Percentiles rank a stretch among this genome's conserved stretches.
Evolutionary conservation across 2,797 vertebrate genomes (phyloP).

Genomic region (Glyptemys insculpta): DNA sequence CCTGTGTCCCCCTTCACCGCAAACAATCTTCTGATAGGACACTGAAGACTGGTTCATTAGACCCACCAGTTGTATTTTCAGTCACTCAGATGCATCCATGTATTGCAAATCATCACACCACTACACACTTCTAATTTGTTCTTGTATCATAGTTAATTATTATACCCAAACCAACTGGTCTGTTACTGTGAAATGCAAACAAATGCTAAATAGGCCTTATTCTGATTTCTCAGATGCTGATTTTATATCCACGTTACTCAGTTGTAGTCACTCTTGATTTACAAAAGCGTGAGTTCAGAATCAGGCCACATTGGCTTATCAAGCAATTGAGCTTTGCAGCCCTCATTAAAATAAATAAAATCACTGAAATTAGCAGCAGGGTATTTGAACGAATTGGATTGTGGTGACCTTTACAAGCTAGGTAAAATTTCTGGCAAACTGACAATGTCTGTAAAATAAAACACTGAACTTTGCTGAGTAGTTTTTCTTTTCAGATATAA

Average conservation of each 20-base stretch:
- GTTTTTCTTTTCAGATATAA: not conserved
- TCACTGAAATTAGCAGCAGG: not conserved
- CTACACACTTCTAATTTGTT: not conserved
- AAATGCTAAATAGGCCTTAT: fast-evolving
- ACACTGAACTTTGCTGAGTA: not conserved
- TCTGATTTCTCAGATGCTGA: not conserved
- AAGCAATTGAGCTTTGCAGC: not conserved
- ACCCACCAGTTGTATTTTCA: fast-evolving
- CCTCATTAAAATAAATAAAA: not conserved
- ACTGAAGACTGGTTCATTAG: fast-evolving
- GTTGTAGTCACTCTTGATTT: not conserved
- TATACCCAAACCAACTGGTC: not conserved
- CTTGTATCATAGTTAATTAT: not conserved
- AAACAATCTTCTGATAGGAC: fast-evolving
- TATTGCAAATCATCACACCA: not conserved
- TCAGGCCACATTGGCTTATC: not conserved
- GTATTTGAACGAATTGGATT: not conserved
- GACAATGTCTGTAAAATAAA: not conserved
- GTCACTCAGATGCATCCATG: not conserved
- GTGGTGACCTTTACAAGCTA: not conserved
- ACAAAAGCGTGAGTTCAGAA: fast-evolving
- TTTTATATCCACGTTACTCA: not conserved
- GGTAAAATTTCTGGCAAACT: fast-evolving
- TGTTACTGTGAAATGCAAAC: not conserved
- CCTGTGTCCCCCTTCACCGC: not conserved